Conservation (phyloP, 2,113 vertebrate species). For the Myotis yumanensis region DNA sequence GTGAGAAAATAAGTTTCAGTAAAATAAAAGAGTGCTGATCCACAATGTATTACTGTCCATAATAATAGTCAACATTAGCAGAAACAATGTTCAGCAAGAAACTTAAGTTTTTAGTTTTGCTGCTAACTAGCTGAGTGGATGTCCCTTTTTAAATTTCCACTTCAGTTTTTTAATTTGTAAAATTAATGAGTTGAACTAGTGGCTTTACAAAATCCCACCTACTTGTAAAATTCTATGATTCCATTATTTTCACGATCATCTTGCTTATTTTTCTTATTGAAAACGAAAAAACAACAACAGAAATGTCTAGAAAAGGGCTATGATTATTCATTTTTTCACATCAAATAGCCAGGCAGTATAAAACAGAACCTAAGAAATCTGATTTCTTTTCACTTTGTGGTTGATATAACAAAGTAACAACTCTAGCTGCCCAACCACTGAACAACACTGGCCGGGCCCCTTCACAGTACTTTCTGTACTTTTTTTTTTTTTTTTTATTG, state of each 20-base stretch:
- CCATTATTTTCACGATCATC: not conserved
- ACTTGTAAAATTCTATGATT: not conserved
- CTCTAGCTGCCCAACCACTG: not conserved
- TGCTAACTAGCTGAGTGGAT: not conserved
- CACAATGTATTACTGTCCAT: not conserved
- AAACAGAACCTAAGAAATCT: conserved; percentile 48
- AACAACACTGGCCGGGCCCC: too few relatives aligned
- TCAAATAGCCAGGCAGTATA: not conserved
- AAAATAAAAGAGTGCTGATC: not conserved
- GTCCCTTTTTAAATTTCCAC: not conserved
- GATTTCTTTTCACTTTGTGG: conserved; percentile 3
- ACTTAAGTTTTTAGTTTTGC: not conserved
- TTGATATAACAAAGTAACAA: not conserved
- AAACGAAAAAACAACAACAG: not conserved
- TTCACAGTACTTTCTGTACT: not conserved
- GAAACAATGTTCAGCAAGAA: not conserved
- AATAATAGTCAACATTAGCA: not conserved
- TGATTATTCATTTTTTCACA: not conserved
- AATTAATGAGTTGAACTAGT: not conserved
- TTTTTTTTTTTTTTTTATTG: too few relatives aligned
- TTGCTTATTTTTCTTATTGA: conserved; percentile 42
- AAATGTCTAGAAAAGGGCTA: not conserved
- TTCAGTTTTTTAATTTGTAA: conserved; percentile 26
- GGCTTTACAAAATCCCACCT: conserved; percentile 9
- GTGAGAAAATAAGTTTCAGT: conserved; percentile 24